Percentiles rank a stretch among this genome's conserved stretches.
These are phyloP conservation scores for Sarcophaga peregrina DNA, from an alignment of 1,140 invertebrate species.

Conservation along the genomic window DNA sequence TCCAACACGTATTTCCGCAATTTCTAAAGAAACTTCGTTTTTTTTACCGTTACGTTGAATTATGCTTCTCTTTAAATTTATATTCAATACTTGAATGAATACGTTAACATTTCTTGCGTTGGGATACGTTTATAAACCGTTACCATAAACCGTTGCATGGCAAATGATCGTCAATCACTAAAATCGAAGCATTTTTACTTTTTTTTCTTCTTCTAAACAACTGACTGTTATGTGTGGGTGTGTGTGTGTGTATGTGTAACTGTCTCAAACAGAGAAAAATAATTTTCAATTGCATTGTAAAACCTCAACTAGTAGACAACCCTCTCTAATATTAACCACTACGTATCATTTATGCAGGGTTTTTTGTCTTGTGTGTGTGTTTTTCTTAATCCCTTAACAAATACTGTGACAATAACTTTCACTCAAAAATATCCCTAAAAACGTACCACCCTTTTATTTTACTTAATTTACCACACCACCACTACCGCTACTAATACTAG, in stretches of 20 bases:
- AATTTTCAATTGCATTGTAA: conserved; percentile 31
- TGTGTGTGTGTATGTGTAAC: background rate
- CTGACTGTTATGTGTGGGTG: background rate
- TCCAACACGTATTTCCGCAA: background rate
- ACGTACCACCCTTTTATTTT: too few species aligned
- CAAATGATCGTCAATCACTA: conserved; percentile 34
- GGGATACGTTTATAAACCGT: background rate
- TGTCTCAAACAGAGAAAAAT: conserved; percentile 11
- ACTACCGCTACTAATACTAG: too few species aligned
- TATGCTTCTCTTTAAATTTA: too few species aligned
- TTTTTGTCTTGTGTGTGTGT: too few species aligned
- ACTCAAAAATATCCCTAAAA: too few species aligned
- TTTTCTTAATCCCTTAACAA: too few species aligned
- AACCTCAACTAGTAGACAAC: conserved; percentile 37
- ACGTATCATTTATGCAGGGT: too few species aligned
- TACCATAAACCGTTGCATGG: conserved; percentile 14
- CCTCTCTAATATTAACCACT: background rate
- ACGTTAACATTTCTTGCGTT: background rate
- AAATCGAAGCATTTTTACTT: conserved; percentile 37
- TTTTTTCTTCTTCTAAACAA: too few species aligned
- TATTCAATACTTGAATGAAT: background rate
- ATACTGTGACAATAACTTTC: too few species aligned
- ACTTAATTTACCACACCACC: too few species aligned
- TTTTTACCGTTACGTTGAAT: too few species aligned
- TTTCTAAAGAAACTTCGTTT: too few species aligned